Evolutionary conservation across 2,888 invertebrate genomes (phyloP), one percentile per base, ranked within the genome.

Genomic region (Saturnia japonica): DNA sequence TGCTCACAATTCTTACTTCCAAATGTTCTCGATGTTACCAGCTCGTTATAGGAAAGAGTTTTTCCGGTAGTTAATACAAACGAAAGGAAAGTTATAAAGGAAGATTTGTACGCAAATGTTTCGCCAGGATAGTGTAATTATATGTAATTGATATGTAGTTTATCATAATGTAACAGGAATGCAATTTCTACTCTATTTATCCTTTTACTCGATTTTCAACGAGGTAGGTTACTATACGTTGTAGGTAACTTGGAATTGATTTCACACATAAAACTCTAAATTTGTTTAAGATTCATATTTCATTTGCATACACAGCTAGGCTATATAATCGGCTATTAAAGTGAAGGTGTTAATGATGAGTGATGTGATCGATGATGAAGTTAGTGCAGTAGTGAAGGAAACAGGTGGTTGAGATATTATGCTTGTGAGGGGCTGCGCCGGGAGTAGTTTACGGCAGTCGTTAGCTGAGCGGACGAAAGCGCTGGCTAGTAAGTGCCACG

Each of bases 401-500:
- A 81, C 74, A 74, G 88, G 85, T 72, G 90, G 90, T 82, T 90
- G 87, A 91, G 79, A 72, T 74, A 83, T 70, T 72, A 93, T 93
- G 93, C 79, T 94, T 82, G 91, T 93, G 85, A 88, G 93, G 78
- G 92, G 92, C 72, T 93, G 93, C 76, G 88, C 89, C 74, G 92
- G 92, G 76, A 90, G 90, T 62, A 94, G 94, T 80, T 85, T 94
- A 81, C 89, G 94, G 74, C 93, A 91, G 80, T 93, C 94, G 76
- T 80, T 94, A 83, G 93, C 94, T 54, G 94, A 94, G 86, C 90
- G 93, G 73, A 94, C 94, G 54, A 94, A 94, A 82, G 93, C 93
- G 76, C 86, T 94, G 87, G 94, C 94, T 72, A 93, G 93, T 73
- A 88, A 90, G 70, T 93, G 92, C 80, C 91, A 94, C 78, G 91